These are phyloP conservation scores for Phataginus tricuspis DNA, from an alignment of 2,797 vertebrate genomes.

Conservation along the genomic window DNA sequence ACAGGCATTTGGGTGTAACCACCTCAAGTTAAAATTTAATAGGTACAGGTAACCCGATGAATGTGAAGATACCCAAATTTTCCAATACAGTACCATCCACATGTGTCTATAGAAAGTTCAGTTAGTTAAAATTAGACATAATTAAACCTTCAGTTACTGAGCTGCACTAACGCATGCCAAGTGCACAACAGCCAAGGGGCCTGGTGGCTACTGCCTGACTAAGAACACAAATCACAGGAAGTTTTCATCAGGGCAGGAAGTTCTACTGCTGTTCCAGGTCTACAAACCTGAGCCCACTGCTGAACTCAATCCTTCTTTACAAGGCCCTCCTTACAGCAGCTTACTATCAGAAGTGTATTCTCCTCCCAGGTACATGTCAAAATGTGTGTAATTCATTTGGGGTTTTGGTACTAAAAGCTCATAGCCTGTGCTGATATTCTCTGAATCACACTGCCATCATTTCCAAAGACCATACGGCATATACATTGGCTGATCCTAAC, in stretches of 20 bases:
- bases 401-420: background rate
- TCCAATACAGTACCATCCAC: background rate
- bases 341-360: background rate
- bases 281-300: background rate
- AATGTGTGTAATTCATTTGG: background rate
- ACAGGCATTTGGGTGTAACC: background rate
- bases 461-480: background rate
- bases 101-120: background rate
- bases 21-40: background rate
- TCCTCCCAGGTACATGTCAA: background rate
- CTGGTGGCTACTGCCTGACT: background rate
- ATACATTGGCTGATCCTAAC: background rate
- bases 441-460: background rate
- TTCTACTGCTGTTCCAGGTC: background rate
- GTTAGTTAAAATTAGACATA: conserved; percentile 5
- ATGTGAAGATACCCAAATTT: background rate
- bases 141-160: background rate
- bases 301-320: background rate
- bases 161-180: background rate
- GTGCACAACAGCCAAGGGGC: background rate
- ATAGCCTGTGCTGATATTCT: background rate
- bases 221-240: background rate
- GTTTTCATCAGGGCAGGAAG: background rate
- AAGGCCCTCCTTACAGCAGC: background rate
- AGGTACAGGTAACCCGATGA: background rate